Base-by-base conservation (phyloP, 1,140 invertebrate species). In the Heliconius himera region DNA sequence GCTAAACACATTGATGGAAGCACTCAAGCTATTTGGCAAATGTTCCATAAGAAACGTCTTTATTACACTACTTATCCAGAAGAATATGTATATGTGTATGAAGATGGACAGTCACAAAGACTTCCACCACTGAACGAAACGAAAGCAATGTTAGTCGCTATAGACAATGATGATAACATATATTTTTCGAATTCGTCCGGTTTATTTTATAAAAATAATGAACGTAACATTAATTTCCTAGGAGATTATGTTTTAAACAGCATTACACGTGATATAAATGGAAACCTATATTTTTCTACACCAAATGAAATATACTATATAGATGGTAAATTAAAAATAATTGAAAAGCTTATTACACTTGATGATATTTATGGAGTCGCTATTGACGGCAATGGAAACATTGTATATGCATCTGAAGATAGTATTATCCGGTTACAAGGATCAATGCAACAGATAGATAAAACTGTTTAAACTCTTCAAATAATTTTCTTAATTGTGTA, bases 11-110 rank as follows among this genome's bases (percentile, higher is more conserved):
- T 88, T 33, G 18, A 51, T 51, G 29, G 76, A 8, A 87, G 83
- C 0, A 33, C 77, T n/a, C 51, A 83, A 46, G 88, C 81, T 54
- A 87, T 91, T 66, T 91, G 89, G 90, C 90, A 91, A 83, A 73
- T 91, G 75, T 90, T 90, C 51, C 89, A 79, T 56, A 91, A 87
- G 76, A 78, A 89, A 46, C 77, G 79, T 36, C 49, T 90, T 13
- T 91, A 91, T 76, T 91, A 85, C 49, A 84, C 84, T 0, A 87
- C 79, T 13, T 89, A 88, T 51, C 87, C 87, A 36, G 79, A 84
- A 29, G 87, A 91, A 79, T 54, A 81, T 38, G 86, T 81, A 8
- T 88, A 83, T 73, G 60, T 86, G 5, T 85, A 80, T 75, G 85
- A 85, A 78, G 51, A 85, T 29, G 77, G 83, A 1, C 13, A 75